A percentile compares a stretch with the other conserved stretches of the same genome.
Evolutionary conservation across 92 coral and sea anemone species (phyloP).

Genomic region (Paragorgia papillata): DNA sequence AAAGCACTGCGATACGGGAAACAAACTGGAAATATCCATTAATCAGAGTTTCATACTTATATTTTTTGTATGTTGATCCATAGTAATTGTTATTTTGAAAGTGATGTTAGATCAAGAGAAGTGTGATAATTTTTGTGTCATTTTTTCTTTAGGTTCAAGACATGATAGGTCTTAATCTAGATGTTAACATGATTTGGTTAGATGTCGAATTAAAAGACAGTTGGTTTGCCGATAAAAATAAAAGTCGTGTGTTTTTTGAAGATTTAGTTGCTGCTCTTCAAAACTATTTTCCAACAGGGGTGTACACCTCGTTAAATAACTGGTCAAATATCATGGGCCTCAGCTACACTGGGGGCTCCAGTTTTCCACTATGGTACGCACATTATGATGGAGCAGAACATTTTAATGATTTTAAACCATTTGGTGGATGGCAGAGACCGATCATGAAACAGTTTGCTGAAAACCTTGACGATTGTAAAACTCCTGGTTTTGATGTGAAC

Average conservation of each 20-base stretch:
- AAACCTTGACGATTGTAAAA: neutral
- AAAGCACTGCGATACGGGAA: too few relatives aligned
- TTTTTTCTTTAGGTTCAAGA: slow-evolving; percentile 23
- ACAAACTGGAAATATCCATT: too few relatives aligned
- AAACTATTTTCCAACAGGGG: neutral
- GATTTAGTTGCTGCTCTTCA: slow-evolving; percentile 6
- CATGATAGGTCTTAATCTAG: slow-evolving; percentile 27
- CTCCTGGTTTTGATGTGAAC: slow-evolving; percentile 8
- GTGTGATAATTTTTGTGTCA: too few relatives aligned
- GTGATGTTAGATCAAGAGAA: too few relatives aligned
- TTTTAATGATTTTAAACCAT: slow-evolving; percentile 20
- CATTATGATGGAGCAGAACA: slow-evolving; percentile 11
- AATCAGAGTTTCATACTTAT: too few relatives aligned
- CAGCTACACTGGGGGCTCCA: slow-evolving; percentile 13
- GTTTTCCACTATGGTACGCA: slow-evolving; percentile 31
- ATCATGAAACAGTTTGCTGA: slow-evolving; percentile 13
- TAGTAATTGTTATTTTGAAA: too few relatives aligned
- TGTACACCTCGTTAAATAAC: slow-evolving; percentile 15
- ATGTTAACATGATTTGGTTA: slow-evolving; percentile 24
- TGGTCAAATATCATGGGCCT: slow-evolving; percentile 26
- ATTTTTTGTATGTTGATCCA: too few relatives aligned
- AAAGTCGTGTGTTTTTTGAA: slow-evolving; percentile 15
- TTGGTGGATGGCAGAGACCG: slow-evolving; percentile 32
- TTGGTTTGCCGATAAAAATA: slow-evolving; percentile 1
- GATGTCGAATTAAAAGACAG: slow-evolving; percentile 1